Conservation (phyloP, 2,113 vertebrate species). For the Eulacestoma nigropectus region DNA sequence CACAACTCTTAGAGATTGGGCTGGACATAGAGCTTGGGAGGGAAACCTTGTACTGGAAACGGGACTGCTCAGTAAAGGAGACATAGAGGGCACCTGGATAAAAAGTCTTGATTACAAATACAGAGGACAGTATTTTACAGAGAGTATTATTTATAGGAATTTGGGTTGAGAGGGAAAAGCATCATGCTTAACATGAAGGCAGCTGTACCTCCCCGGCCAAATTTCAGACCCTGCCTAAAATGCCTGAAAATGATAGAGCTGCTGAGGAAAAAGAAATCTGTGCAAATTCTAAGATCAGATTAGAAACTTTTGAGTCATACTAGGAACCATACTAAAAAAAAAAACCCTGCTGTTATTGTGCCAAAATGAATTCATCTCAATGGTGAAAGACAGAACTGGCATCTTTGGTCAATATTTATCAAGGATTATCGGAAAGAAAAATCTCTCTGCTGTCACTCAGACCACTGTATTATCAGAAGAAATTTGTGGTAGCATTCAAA, state of each 20-base stretch:
- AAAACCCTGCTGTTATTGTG: background rate
- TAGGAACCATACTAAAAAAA: background rate
- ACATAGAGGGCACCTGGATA: background rate
- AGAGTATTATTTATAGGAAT: background rate
- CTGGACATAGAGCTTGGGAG: background rate
- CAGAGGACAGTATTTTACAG: background rate
- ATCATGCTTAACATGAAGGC: background rate
- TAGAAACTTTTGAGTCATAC: slow-evolving; percentile 19
- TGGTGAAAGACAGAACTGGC: slow-evolving; percentile 36
- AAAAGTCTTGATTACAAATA: background rate
- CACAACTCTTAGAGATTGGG: background rate
- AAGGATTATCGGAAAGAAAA: slow-evolving; percentile 8
- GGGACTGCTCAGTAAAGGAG: background rate
- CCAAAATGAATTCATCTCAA: background rate
- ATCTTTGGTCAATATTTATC: slow-evolving; percentile 45
- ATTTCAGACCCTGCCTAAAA: background rate
- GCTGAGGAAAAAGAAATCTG: background rate
- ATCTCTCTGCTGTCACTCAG: slow-evolving; percentile 14
- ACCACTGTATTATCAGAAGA: background rate
- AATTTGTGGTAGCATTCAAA: background rate
- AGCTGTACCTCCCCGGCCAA: background rate
- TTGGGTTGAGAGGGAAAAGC: background rate
- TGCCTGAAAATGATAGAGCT: background rate
- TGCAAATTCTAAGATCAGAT: background rate
- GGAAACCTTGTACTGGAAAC: background rate